Conservation (phyloP, 2,888 invertebrate genomes). For the Ochropleura leucogaster region DNA sequence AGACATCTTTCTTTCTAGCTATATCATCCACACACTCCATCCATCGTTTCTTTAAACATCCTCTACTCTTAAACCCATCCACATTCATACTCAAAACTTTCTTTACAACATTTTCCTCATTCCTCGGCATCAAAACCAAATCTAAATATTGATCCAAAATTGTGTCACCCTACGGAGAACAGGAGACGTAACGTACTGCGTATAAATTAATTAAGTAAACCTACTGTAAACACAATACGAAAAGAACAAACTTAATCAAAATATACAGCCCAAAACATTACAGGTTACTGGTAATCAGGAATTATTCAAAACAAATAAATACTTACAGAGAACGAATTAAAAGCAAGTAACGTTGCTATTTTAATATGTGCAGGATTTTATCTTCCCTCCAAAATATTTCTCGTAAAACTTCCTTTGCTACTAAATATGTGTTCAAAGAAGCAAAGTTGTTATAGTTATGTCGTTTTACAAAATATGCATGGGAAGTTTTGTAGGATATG, state of each 20-base stretch:
- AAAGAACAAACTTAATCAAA: not conserved
- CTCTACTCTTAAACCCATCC: too few relatives aligned
- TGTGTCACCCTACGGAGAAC: too few relatives aligned
- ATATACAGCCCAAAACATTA: not conserved
- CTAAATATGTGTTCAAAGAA: constrained; percentile 32
- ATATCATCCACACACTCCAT: too few relatives aligned
- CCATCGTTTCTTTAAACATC: too few relatives aligned
- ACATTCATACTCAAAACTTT: too few relatives aligned
- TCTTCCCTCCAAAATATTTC: not conserved
- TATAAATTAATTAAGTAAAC: constrained; percentile 1
- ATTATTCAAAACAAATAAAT: not conserved
- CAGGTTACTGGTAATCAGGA: not conserved
- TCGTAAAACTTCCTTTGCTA: not conserved
- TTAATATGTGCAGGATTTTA: not conserved
- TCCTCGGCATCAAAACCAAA: too few relatives aligned
- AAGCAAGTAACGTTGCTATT: too few relatives aligned
- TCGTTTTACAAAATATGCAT: constrained; percentile 37
- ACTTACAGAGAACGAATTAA: too few relatives aligned
- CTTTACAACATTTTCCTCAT: too few relatives aligned
- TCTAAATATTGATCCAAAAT: too few relatives aligned
- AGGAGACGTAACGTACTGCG: not conserved
- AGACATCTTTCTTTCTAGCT: too few relatives aligned
- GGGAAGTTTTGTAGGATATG: constrained; percentile 23
- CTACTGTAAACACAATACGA: not conserved
- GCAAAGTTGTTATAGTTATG: constrained; percentile 23